Conservation (phyloP, 2,797 vertebrate species). For the Anabacerthia variegaticeps region DNA sequence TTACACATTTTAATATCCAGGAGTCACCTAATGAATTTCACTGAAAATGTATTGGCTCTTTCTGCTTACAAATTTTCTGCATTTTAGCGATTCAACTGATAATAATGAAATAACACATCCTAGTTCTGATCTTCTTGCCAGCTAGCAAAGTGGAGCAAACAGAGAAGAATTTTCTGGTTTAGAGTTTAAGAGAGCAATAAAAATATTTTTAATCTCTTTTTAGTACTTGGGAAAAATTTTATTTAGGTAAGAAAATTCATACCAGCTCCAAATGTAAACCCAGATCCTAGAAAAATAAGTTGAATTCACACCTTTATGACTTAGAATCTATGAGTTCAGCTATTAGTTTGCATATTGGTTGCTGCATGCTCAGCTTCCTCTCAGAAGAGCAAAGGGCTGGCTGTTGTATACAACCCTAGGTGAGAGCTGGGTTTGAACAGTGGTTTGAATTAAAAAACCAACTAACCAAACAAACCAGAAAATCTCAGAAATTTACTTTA, state of each 20-base stretch:
- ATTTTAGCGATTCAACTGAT: neutral
- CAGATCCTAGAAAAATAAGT: neutral
- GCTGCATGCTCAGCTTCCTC: neutral
- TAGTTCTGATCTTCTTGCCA: neutral
- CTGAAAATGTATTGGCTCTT: neutral
- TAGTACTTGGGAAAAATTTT: neutral
- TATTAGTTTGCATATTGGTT: neutral
- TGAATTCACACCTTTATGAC: neutral
- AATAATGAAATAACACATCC: neutral
- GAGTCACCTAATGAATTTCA: neutral
- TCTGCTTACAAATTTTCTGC: neutral
- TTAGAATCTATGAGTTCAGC: neutral
- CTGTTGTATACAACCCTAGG: neutral
- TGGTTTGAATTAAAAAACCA: neutral
- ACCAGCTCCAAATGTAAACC: neutral
- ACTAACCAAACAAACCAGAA: neutral
- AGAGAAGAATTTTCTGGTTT: neutral
- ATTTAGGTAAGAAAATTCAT: neutral
- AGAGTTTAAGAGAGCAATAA: neutral
- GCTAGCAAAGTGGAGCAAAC: neutral
- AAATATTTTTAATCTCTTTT: neutral
- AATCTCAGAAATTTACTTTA: neutral
- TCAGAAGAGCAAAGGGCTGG: neutral
- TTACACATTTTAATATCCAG: neutral
- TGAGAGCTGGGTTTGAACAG: neutral